A percentile compares a stretch with the other conserved stretches of the same genome.
Conservation (phyloP, 1,140 invertebrate species). For the Drosophila oshimai region DNA sequence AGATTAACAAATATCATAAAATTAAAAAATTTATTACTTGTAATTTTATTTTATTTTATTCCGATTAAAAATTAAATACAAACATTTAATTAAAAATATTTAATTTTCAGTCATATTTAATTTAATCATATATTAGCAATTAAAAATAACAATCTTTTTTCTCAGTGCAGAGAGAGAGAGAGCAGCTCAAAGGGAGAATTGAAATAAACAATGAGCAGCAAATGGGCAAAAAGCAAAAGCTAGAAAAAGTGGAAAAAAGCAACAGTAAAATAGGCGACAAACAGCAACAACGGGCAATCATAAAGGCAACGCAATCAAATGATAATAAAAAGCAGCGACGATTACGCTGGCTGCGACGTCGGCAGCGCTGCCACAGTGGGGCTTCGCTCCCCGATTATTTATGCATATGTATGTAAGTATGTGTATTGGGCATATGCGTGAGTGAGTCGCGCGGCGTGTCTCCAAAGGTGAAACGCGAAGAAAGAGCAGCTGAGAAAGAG, state of each 20-base stretch:
- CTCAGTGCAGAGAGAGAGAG: neutral
- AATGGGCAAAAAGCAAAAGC: slow-evolving; percentile 47
- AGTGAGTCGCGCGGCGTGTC: slow-evolving; percentile 40
- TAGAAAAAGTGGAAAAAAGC: slow-evolving; percentile 26
- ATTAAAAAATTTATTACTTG: too few species aligned
- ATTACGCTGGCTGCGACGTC: slow-evolving; percentile 56
- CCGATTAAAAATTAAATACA: too few species aligned
- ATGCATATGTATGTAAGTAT: slow-evolving; percentile 37
- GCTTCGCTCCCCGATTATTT: slow-evolving; percentile 59
- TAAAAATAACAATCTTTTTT: slow-evolving; percentile 27
- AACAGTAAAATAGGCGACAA: slow-evolving; percentile 52
- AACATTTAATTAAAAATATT: too few species aligned
- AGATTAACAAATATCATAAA: too few species aligned
- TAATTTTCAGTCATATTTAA: too few species aligned
- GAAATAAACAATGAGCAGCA: slow-evolving; percentile 59
- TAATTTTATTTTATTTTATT: too few species aligned
- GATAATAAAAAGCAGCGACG: slow-evolving; percentile 78
- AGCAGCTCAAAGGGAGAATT: slow-evolving; percentile 51
- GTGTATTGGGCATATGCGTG: slow-evolving; percentile 50
- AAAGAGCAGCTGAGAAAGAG: slow-evolving; percentile 14
- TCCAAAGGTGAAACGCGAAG: slow-evolving; percentile 68
- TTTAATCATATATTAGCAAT: too few species aligned
- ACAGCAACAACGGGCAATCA: slow-evolving; percentile 56
- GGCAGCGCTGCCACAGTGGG: neutral
- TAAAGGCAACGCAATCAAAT: slow-evolving; percentile 74